These are phyloP conservation scores for Zaprionus nigranus DNA, from an alignment of 1,140 invertebrate genomes.

Conservation along the genomic window DNA sequence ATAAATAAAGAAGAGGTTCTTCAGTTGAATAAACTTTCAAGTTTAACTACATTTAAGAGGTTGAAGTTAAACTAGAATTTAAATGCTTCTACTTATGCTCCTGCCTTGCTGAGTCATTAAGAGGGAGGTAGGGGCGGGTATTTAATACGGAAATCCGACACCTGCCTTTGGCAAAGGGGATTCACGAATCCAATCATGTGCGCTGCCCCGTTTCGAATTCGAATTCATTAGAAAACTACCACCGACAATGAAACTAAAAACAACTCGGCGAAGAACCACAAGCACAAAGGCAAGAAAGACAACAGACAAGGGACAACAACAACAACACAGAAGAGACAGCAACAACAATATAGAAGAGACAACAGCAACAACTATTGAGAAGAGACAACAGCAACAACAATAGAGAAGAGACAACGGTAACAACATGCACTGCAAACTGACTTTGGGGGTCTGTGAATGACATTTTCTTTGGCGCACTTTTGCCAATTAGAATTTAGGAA, in stretches of 20 bases:
- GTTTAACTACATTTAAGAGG: neutral
- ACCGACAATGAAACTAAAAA: constrained; percentile 13
- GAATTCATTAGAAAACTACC: constrained; percentile 46
- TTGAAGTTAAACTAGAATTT: too few species aligned
- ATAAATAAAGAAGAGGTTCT: neutral
- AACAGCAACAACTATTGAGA: neutral
- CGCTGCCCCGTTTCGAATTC: constrained; percentile 3
- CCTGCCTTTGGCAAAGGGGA: constrained; percentile 12
- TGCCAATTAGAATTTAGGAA: constrained; percentile 56
- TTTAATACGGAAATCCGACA: constrained; percentile 29
- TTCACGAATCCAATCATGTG: constrained; percentile 25
- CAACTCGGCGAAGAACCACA: constrained; percentile 15
- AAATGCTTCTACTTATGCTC: neutral
- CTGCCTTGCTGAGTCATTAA: constrained; percentile 13
- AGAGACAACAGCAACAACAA: neutral
- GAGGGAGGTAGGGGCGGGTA: too few species aligned
- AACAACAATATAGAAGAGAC: neutral
- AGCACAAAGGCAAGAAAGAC: constrained; percentile 23
- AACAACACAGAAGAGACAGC: too few species aligned
- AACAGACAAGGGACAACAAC: constrained; percentile 19
- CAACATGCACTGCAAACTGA: constrained; percentile 18
- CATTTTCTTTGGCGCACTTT: constrained; percentile 48
- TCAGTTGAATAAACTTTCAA: constrained; percentile 1
- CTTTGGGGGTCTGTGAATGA: constrained; percentile 41
- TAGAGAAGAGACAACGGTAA: neutral